These are phyloP conservation scores for Pediacus dermestoides DNA, from an alignment of 2,888 invertebrate genomes.

Conservation along the genomic window DNA sequence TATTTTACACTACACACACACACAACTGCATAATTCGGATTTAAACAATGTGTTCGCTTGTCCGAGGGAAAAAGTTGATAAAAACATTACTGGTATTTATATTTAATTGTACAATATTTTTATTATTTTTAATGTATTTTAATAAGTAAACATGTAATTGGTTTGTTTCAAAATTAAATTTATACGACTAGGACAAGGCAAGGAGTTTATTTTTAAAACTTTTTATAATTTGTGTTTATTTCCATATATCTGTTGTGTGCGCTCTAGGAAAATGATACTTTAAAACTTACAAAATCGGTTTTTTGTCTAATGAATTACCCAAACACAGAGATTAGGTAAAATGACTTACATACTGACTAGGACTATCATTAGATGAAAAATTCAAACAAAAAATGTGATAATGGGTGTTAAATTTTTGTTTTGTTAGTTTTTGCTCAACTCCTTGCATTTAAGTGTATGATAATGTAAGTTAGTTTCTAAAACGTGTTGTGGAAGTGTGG, in stretches of 20 bases:
- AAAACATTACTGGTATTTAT: too few species aligned
- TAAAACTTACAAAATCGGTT: conserved; percentile 25
- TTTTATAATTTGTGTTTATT: conserved; percentile 14
- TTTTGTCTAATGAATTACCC: conserved; percentile 19
- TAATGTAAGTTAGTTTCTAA: conserved; percentile 13
- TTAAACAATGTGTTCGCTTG: background rate
- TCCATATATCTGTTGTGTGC: conserved; percentile 18
- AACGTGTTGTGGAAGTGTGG: conserved; percentile 42
- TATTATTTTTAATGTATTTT: background rate
- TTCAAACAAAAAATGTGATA: conserved; percentile 36
- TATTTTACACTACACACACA: background rate
- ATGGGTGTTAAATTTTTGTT: conserved; percentile 31
- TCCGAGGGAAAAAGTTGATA: background rate
- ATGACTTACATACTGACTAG: background rate
- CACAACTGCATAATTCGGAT: conserved; percentile 1
- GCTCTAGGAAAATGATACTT: conserved; percentile 20
- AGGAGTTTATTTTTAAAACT: conserved; percentile 1
- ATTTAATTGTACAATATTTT: background rate
- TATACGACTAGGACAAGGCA: conserved; percentile 3
- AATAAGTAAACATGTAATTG: background rate
- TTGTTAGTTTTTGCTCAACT: conserved; percentile 35
- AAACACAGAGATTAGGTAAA: conserved; percentile 1
- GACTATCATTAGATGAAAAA: background rate
- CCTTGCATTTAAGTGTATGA: conserved; percentile 36
- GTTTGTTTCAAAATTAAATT: conserved; percentile 2